These are phyloP conservation scores for Apostichopus leukothele DNA, from an alignment of 53 echinoderm and acorn worm species.

Conservation along the genomic window DNA sequence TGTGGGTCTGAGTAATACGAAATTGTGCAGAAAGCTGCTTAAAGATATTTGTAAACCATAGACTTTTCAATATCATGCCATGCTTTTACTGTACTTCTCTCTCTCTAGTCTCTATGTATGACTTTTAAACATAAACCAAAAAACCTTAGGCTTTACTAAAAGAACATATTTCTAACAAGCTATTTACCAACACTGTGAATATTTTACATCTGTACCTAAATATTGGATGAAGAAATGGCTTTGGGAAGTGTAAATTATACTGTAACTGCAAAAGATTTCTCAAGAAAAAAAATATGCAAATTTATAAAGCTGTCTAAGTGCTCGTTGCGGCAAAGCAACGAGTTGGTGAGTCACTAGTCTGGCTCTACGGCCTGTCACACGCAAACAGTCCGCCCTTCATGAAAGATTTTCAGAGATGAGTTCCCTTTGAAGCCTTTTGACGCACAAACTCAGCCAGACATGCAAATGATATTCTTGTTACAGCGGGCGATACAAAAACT, in stretches of 20 bases:
- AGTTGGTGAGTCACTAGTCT: background rate
- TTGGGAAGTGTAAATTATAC: background rate
- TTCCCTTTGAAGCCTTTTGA: constrained; percentile 2
- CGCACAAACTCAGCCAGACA: constrained; percentile 39
- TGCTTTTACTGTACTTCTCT: too few species aligned
- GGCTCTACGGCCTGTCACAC: background rate
- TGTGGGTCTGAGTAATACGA: too few species aligned
- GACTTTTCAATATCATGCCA: too few species aligned
- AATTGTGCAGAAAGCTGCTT: too few species aligned
- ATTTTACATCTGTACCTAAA: too few species aligned
- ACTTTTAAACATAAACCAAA: too few species aligned
- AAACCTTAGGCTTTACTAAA: background rate
- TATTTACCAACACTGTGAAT: too few species aligned
- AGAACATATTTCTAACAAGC: background rate
- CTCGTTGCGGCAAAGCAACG: background rate
- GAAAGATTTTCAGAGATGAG: constrained; percentile 26
- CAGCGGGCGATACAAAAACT: constrained; percentile 22
- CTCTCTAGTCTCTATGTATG: too few species aligned
- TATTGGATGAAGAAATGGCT: background rate
- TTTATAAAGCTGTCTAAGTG: constrained; percentile 1
- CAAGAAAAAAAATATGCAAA: background rate
- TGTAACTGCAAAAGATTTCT: background rate
- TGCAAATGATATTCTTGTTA: constrained; percentile 43
- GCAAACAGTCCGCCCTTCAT: background rate
- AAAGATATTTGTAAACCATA: too few species aligned